Evolutionary conservation across 1,140 invertebrate species (phyloP).

Genomic region (Drosophila nebulosa): DNA sequence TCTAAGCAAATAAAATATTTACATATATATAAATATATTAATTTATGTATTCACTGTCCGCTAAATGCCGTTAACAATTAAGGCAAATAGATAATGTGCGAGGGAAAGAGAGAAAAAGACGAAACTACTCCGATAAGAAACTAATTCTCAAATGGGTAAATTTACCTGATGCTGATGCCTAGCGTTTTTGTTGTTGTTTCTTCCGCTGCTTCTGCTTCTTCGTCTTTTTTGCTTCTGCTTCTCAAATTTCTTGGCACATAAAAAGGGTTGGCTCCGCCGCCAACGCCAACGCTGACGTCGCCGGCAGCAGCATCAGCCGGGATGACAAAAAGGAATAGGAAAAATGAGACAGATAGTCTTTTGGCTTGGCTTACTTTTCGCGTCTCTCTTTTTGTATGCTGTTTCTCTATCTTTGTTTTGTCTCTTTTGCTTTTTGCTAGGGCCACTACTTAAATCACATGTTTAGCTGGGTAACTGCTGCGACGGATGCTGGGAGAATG

Average conservation of each 20-base stretch:
- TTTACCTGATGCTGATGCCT: slow-evolving; percentile 14
- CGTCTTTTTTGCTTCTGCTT: neutral
- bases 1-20: too few species aligned
- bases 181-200: neutral
- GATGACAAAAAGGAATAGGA: neutral
- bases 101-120: too few species aligned
- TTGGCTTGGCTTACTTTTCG: neutral
- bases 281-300: neutral
- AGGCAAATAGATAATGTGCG: too few species aligned
- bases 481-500: neutral
- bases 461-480: neutral
- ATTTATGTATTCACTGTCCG: too few species aligned
- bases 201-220: neutral
- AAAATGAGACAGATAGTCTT: neutral
- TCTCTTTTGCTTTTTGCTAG: neutral
- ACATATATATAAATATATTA: too few species aligned
- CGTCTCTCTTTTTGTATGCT: neutral
- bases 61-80: too few species aligned
- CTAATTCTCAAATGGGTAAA: neutral
- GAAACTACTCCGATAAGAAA: slow-evolving; percentile 32
- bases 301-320: slow-evolving; percentile 2
- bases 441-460: neutral
- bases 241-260: slow-evolving; percentile 24
- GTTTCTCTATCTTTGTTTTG: neutral
- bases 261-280: neutral